Percentiles rank a stretch among this genome's conserved stretches.
These are phyloP conservation scores for Drosophila yakuba DNA, from an alignment of 1,140 invertebrate species.

Conservation along the genomic window DNA sequence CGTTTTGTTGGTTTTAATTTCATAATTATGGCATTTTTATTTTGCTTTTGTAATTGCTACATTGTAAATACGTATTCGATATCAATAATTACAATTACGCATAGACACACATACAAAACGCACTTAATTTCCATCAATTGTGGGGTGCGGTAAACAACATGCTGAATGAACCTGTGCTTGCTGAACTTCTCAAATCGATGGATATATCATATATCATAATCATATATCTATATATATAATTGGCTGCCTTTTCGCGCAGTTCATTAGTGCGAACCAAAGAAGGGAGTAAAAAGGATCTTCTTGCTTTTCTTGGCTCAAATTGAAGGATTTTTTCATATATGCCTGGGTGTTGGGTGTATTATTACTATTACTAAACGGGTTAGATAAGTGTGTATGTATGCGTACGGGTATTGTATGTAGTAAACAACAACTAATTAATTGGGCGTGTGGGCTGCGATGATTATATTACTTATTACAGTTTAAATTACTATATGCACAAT, in stretches of 20 bases:
- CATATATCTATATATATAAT: constrained; percentile 32
- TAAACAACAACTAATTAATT: constrained; percentile 69
- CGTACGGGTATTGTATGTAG: constrained; percentile 8
- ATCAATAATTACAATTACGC: constrained; percentile 80
- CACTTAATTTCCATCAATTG: constrained; percentile 51
- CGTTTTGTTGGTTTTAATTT: constrained; percentile 54
- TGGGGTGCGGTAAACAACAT: constrained; percentile 72
- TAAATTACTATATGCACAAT: constrained; percentile 78
- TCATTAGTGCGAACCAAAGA: constrained; percentile 60
- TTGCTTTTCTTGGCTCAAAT: constrained; percentile 46
- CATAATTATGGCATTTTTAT: constrained; percentile 81
- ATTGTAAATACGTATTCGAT: constrained; percentile 81
- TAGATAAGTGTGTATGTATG: constrained; percentile 29
- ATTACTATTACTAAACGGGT: constrained; percentile 42
- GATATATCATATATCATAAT: constrained; percentile 11
- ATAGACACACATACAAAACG: constrained; percentile 68
- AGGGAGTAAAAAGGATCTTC: constrained; percentile 5
- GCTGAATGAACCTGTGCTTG: constrained; percentile 46
- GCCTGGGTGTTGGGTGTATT: constrained; percentile 36
- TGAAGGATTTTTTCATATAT: constrained; percentile 69
- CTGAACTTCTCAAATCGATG: constrained; percentile 15
- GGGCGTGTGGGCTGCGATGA: constrained; percentile 34
- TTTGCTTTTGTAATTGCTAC: constrained; percentile 79
- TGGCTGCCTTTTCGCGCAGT: constrained; percentile 63
- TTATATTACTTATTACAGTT: constrained; percentile 29